phyloP scores from a whole-genome alignment of 1,140 invertebrate genomes.

The Drosophila gunungcola region DNA sequence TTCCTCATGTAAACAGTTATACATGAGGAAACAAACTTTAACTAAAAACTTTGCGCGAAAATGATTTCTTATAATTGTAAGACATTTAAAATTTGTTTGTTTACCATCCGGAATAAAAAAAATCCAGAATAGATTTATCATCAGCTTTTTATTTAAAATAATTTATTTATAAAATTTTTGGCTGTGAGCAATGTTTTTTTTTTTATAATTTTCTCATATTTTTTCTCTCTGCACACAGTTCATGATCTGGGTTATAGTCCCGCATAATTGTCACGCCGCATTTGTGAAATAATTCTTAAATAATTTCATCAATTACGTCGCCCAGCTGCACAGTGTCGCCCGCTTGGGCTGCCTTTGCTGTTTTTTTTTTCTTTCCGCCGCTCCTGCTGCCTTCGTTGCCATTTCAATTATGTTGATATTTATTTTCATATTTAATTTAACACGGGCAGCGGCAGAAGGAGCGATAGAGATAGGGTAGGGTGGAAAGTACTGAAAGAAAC shows the following conservation, averaged over 20 bases:
- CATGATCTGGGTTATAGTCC: constrained; percentile 37
- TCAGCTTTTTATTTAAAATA: too few relatives aligned
- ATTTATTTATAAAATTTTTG: too few relatives aligned
- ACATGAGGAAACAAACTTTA: too few relatives aligned
- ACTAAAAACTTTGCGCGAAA: too few relatives aligned
- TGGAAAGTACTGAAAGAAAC: constrained; percentile 24
- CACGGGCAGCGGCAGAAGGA: constrained; percentile 32
- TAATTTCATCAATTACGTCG: constrained; percentile 78
- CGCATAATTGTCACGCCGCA: constrained; percentile 76
- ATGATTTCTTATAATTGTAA: too few relatives aligned
- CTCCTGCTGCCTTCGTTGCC: constrained; percentile 41
- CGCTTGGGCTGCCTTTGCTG: constrained; percentile 15
- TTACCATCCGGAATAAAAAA: too few relatives aligned
- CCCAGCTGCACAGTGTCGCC: constrained; percentile 46
- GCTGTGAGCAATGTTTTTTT: too few relatives aligned
- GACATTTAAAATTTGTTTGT: too few relatives aligned
- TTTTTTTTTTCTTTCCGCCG: constrained; percentile 10
- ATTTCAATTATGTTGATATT: constrained; percentile 82
- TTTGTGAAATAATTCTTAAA: constrained; percentile 81
- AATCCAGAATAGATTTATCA: too few relatives aligned
- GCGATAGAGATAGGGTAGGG: not conserved
- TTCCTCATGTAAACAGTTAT: too few relatives aligned
- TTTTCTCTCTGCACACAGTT: constrained; percentile 44
- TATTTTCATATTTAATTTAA: constrained; percentile 84
- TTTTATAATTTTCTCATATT: too few relatives aligned